phyloP scores from a whole-genome alignment of 2,888 invertebrate species.

The Leptarthrus brevirostris region DNA sequence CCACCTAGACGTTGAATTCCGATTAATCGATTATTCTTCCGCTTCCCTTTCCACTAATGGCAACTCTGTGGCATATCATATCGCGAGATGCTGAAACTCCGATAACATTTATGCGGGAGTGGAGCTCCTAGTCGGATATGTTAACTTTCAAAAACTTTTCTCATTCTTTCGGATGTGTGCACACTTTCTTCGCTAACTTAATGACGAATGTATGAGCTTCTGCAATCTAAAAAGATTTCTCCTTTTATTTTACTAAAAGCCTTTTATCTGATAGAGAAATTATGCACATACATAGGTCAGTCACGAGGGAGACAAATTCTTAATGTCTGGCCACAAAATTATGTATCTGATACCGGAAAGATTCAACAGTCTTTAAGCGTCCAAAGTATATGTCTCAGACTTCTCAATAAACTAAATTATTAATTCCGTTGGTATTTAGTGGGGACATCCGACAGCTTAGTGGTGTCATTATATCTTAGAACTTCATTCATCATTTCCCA shows the following conservation, averaged over 20 bases:
- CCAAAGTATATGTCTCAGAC: not conserved
- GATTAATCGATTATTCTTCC: slow-evolving; percentile 87
- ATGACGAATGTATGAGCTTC: slow-evolving; percentile 34
- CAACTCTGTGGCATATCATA: slow-evolving; percentile 49
- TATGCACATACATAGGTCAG: slow-evolving; percentile 12
- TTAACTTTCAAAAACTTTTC: slow-evolving; percentile 52
- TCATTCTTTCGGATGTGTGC: slow-evolving; percentile 46
- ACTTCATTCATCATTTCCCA: slow-evolving; percentile 47
- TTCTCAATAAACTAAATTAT: slow-evolving; percentile 45
- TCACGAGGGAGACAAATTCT: no score
- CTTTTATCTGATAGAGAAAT: slow-evolving; percentile 10
- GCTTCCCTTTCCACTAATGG: slow-evolving; percentile 64
- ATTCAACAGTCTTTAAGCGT: slow-evolving; percentile 8
- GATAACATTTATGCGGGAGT: slow-evolving; percentile 45
- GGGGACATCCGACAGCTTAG: slow-evolving; percentile 47
- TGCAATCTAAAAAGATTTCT: slow-evolving; percentile 12
- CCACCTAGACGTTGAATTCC: slow-evolving; percentile 82
- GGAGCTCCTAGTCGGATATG: slow-evolving; percentile 30
- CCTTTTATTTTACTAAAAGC: slow-evolving; percentile 50
- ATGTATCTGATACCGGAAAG: slow-evolving; percentile 26
- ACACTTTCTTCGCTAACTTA: slow-evolving; percentile 37
- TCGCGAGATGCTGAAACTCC: slow-evolving; percentile 26
- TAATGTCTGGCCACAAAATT: slow-evolving; percentile 22
- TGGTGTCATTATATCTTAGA: slow-evolving; percentile 47
- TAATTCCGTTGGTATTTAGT: slow-evolving; percentile 47